Base-by-base conservation (phyloP, 2,113 vertebrate genomes). In the Heterochromis multidens region DNA sequence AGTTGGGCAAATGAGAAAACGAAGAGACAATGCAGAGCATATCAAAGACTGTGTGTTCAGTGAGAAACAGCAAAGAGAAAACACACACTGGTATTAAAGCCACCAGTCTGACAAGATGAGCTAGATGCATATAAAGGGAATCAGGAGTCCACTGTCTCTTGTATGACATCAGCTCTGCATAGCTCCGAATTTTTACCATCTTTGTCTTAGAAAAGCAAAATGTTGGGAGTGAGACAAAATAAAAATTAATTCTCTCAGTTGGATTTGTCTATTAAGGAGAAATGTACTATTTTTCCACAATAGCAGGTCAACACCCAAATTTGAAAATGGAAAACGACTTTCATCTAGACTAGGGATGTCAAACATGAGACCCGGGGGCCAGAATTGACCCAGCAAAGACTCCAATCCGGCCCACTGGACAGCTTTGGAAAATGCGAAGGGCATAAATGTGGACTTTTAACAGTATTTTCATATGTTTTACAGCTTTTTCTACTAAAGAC, bases 1-100 rank as follows among this genome's bases (percentile, higher is more conserved):
- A 58, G 67, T 74, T 54, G 62, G 79, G 65, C 77, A 85, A 88
- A 87, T 79, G 58, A 61, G 33, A 63, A 74, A 25, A 77, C 1
- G 1, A 83, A 35, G 5, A 77, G 43, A 78, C 37, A 19, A 77
- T 37, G 62, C 61, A 58, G 46, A 67, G 54, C 52, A 43, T 67
- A 49, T 84, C 74, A 88, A 86, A 84, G 78, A 74, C 58, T 35
- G 35, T 21, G 16, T 33, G 61, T 61, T 76, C 43, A 78, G 62
- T 54, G 19, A 59, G 62, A 84, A 79, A 79, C 77, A 56, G 37
- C 23, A 82, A 85, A 70, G 61, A 46, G 35, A 85, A 83, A 89
- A 85, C 81, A 49, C 82, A 77, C 84, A 49, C 33, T 83, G 86
- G 90, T 81, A 91, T 81, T 88, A 81, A 76, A 88, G 62, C 33